Conservation (phyloP, 1,140 invertebrate genomes). For the Cataglyphis hispanica region DNA sequence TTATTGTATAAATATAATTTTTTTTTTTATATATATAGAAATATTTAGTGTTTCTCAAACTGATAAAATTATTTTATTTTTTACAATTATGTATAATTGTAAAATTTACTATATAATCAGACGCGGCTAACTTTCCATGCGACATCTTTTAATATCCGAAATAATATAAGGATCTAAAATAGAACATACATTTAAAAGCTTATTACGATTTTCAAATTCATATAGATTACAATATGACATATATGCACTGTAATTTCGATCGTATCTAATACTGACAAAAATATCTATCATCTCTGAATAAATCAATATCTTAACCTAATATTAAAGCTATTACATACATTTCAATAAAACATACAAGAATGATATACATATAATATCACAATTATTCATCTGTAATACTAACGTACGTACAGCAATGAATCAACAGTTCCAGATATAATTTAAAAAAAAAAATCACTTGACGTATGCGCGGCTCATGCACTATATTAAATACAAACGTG, state of each 20-base stretch:
- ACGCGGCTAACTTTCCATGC: neutral
- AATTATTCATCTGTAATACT: neutral
- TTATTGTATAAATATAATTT: neutral
- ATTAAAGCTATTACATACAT: neutral
- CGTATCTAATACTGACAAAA: neutral
- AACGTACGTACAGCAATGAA: neutral
- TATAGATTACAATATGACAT: neutral
- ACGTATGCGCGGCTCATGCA: neutral
- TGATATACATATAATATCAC: neutral
- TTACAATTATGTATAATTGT: neutral
- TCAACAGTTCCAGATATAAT: neutral
- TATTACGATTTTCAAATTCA: neutral
- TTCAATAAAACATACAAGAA: conserved; percentile 8
- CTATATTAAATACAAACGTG: conserved; percentile 50
- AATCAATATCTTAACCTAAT: conserved; percentile 10
- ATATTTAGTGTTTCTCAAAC: neutral
- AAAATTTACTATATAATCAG: neutral
- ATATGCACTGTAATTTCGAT: neutral
- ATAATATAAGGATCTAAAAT: neutral
- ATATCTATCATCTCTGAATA: neutral
- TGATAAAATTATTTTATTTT: conserved; percentile 6
- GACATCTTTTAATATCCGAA: neutral
- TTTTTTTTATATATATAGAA: neutral
- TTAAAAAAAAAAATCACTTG: conserved; percentile 7
- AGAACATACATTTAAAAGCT: neutral